These are phyloP conservation scores for Nothobranchius kuhntae DNA, from an alignment of 2,113 vertebrate species.

Conservation along the genomic window DNA sequence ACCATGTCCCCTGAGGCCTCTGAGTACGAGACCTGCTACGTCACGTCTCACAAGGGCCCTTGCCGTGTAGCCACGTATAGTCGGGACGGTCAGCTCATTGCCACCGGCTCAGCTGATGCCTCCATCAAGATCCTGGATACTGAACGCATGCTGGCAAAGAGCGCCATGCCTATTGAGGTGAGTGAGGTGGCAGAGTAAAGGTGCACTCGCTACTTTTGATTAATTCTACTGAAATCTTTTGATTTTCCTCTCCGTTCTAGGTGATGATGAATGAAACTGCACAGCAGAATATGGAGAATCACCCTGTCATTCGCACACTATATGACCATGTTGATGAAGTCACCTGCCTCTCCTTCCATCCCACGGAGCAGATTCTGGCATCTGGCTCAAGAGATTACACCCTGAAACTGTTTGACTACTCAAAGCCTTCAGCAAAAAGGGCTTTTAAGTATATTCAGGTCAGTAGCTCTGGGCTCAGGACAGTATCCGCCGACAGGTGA, in stretches of 20 bases:
- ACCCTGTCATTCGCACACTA: conserved; percentile 95
- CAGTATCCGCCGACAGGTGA: background rate
- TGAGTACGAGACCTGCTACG: conserved; percentile 97
- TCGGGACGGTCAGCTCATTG: conserved; percentile 94
- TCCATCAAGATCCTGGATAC: conserved; percentile 99
- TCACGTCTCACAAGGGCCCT: conserved; percentile 96
- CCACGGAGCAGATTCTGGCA: conserved; percentile 94
- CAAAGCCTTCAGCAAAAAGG: conserved; percentile 97
- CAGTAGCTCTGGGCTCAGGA: background rate
- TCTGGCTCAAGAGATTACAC: conserved; percentile 97
- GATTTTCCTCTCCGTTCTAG: conserved; percentile 62
- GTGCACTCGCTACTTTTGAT: background rate
- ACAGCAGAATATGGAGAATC: conserved; percentile 99
- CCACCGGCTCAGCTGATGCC: conserved; percentile 94
- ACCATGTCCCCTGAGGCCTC: conserved; percentile 98
- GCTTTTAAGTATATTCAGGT: conserved; percentile 99
- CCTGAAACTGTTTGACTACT: conserved; percentile 98
- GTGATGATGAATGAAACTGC: conserved; percentile 99
- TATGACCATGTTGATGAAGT: conserved; percentile 98
- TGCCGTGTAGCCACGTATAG: conserved; percentile 95
- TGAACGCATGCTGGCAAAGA: conserved; percentile 97
- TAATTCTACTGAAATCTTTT: background rate
- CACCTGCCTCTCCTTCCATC: conserved; percentile 95
- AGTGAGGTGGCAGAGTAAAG: conserved; percentile 5
- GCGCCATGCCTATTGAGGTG: conserved; percentile 98